Base-by-base conservation (phyloP, 2,797 vertebrate species). In the Melanotaenia pygmaea region DNA sequence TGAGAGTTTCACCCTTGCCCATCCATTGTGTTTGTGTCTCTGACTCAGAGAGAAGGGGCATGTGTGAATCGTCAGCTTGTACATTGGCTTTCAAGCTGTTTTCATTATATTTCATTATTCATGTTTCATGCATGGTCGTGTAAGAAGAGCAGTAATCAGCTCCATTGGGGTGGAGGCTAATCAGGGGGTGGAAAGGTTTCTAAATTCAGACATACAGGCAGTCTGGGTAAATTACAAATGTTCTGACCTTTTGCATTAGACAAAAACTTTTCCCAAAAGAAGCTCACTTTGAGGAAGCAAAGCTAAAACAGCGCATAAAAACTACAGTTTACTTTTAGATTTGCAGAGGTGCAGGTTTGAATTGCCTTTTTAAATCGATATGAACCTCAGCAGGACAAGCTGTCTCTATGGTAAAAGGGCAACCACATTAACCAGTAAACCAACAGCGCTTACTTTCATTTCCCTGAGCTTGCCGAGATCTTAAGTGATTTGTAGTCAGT, bases 51-150 rank as follows among this genome's bases (percentile, higher is more conserved):
- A 67, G 54, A 76, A 59, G 38, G 72, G 70, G 79, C 78, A 85
- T 90, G 88, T 88, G 84, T 76, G 72, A 75, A 69, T 86, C 63
- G 62, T 88, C 82, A 78, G 88, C 86, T 87, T 88, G 84, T 88
- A 81, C 64, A 80, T 87, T 86, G 84, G 86, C 88, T 81, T 77
- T 77, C 88, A 88, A 88, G 86, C 91, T 90, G 88, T 84, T 90
- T 90, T 91, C 83, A 89, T 90, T 88, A 89, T 84, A 89, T 91
- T 91, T 90, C 89, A 88, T 93, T 92, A 91, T 91, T 92, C 85
- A 91, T 92, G 86, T 93, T 91, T 91, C 84, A 91, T 87, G 87
- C 88, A 84, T 89, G 91, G 80, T 91, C 84, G 90, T 89, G 77
- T 86, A 85, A 78, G 69, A 83, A 45, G 64, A 83, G 80, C 79